Evolutionary conservation across 2,888 invertebrate species (phyloP).

Genomic region (Phorcus lineatus): DNA sequence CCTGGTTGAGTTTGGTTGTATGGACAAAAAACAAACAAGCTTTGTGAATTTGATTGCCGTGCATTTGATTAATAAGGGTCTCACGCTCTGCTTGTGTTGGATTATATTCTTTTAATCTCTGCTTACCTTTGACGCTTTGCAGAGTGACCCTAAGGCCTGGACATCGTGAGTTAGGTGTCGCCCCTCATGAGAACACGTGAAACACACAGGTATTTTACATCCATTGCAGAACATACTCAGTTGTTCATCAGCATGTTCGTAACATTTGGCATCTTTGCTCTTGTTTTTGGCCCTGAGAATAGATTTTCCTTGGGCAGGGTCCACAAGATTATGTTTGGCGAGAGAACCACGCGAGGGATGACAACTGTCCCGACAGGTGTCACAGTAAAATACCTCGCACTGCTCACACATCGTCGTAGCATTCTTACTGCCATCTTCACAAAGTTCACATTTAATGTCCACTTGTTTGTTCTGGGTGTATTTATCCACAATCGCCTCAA

Average conservation of each 20-base stretch:
- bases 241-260: constrained; percentile 89
- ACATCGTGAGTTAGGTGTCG: constrained; percentile 94
- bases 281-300: constrained; percentile 69
- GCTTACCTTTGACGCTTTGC: constrained; percentile 96
- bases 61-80: too few relatives aligned
- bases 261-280: constrained; percentile 81
- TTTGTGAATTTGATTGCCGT: too few relatives aligned
- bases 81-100: too few relatives aligned
- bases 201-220: constrained; percentile 93
- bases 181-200: constrained; percentile 88
- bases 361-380: constrained; percentile 91
- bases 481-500: constrained; percentile 95
- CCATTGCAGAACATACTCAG: constrained; percentile 92
- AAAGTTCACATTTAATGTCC: constrained; percentile 71
- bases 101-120: background rate
- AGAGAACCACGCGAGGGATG: constrained; percentile 95
- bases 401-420: constrained; percentile 94
- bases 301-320: constrained; percentile 81
- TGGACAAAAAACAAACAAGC: too few relatives aligned
- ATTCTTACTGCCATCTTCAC: constrained; percentile 61
- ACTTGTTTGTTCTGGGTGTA: constrained; percentile 80
- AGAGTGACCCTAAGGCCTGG: constrained; percentile 91
- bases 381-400: constrained; percentile 94
- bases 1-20: too few relatives aligned
- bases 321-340: constrained; percentile 90